Conservation (phyloP, 2,888 invertebrate species). For the Sarcophaga carnaria region DNA sequence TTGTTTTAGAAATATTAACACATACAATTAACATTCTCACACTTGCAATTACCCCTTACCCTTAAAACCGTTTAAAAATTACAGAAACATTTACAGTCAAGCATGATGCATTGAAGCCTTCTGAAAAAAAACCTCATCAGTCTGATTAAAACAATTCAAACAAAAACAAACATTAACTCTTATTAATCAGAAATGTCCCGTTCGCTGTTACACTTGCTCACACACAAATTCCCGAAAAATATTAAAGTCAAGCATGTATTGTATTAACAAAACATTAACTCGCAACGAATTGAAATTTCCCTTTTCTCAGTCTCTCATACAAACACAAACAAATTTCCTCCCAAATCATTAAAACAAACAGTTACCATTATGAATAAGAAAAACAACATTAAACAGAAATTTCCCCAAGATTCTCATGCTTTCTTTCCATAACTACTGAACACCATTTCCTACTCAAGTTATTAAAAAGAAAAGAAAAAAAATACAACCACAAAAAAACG, state of each 20-base stretch:
- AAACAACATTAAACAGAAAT: too few species aligned
- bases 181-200: too few species aligned
- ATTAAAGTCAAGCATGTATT: neutral
- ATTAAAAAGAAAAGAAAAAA: slow-evolving; percentile 4
- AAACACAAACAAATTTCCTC: slow-evolving; percentile 32
- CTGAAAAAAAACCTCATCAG: too few species aligned
- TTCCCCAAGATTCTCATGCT: too few species aligned
- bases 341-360: slow-evolving; percentile 30
- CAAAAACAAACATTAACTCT: too few species aligned
- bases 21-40: slow-evolving; percentile 44
- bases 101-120: neutral
- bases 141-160: too few species aligned
- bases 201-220: too few species aligned
- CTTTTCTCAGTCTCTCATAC: slow-evolving; percentile 53
- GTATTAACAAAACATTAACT: slow-evolving; percentile 18
- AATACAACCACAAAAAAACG: neutral
- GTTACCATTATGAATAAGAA: neutral
- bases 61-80: neutral
- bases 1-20: slow-evolving; percentile 68
- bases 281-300: neutral
- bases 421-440: too few species aligned
- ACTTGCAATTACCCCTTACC: neutral
- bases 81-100: neutral
- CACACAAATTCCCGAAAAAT: neutral
- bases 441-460: neutral